Evolutionary conservation across 2,797 vertebrate species (phyloP).

Genomic region (Thaleichthys pacificus): DNA sequence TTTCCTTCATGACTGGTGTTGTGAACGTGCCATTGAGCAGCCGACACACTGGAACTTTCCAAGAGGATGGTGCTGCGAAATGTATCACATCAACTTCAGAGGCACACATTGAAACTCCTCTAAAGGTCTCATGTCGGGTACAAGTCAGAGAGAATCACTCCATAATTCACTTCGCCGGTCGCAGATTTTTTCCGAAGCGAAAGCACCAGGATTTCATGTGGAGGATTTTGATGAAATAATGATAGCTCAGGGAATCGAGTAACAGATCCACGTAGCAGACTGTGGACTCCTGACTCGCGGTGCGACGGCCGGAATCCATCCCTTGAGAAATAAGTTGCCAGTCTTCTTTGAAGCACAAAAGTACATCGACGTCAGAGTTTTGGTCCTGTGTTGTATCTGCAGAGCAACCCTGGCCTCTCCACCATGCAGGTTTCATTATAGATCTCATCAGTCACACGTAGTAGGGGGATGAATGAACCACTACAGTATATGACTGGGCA

Average conservation of each 20-base stretch:
- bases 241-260: slow-evolving; percentile 2
- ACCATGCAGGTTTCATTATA: background rate
- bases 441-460: background rate
- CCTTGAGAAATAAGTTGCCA: slow-evolving; percentile 20
- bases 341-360: too few relatives aligned
- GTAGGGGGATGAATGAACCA: background rate
- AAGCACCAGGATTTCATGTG: slow-evolving; percentile 33
- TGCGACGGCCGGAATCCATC: slow-evolving; percentile 28
- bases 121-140: slow-evolving; percentile 25
- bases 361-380: too few relatives aligned
- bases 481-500: background rate
- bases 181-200: slow-evolving; percentile 22
- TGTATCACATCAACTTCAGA: slow-evolving; percentile 31
- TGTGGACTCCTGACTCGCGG: slow-evolving; percentile 22
- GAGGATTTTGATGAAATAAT: slow-evolving; percentile 26
- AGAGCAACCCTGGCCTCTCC: too few relatives aligned
- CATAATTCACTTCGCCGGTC: slow-evolving; percentile 35
- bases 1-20: slow-evolving; percentile 11
- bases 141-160: slow-evolving; percentile 16
- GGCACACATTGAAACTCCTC: slow-evolving; percentile 11
- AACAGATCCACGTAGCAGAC: slow-evolving; percentile 20
- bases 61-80: slow-evolving; percentile 13
- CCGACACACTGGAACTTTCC: background rate
- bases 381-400: too few relatives aligned
- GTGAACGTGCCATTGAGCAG: background rate